Evolutionary conservation across 64 coral and sea anemone genomes (phyloP).

Genomic region (Pocillopora verrucosa): DNA sequence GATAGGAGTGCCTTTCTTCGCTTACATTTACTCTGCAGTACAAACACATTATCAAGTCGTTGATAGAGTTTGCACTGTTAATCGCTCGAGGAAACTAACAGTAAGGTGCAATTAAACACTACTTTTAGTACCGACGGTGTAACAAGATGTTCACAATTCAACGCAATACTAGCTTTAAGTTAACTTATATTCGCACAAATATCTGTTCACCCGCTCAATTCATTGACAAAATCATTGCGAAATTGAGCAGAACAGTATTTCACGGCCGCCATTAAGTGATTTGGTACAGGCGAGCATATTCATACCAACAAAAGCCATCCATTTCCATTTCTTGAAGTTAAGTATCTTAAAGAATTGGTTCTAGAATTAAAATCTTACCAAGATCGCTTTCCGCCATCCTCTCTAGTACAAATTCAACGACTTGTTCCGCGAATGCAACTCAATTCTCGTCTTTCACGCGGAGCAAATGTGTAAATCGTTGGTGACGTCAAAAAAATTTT

Average conservation of each 20-base stretch:
- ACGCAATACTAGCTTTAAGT: not conserved
- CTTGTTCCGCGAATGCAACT: not conserved
- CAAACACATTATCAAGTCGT: conserved; percentile 25
- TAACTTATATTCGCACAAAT: not conserved
- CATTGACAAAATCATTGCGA: not conserved
- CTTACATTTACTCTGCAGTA: conserved; percentile 12
- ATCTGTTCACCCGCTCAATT: not conserved
- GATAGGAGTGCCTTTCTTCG: not conserved
- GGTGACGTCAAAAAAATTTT: not conserved
- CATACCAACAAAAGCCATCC: too few relatives aligned
- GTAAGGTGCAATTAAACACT: not conserved
- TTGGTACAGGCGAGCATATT: not conserved
- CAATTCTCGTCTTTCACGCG: not conserved
- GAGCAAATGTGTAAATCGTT: not conserved
- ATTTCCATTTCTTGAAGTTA: not conserved
- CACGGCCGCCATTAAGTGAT: not conserved
- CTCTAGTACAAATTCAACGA: not conserved
- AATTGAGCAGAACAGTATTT: not conserved
- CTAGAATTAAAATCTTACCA: conserved; percentile 4
- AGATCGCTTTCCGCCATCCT: conserved; percentile 36
- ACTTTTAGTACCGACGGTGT: not conserved
- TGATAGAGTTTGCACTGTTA: not conserved
- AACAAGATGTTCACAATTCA: not conserved
- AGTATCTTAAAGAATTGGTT: not conserved
- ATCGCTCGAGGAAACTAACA: not conserved